Evolutionary conservation across 2,113 vertebrate genomes (phyloP), one percentile per base, ranked within the genome.

Genomic region (Gracilinanus agilis): DNA sequence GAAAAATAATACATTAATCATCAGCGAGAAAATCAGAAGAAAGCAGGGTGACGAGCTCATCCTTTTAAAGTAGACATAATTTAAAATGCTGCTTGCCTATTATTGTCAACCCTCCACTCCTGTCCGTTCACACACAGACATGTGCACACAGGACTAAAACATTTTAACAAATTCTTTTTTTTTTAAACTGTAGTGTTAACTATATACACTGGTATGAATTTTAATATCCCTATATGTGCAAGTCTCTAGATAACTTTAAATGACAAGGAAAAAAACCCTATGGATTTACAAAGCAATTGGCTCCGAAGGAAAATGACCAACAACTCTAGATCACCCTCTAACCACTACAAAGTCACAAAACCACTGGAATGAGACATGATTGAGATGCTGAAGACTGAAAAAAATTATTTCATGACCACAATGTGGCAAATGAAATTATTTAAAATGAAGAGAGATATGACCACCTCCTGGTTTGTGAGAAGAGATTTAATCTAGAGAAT

Each of bases 401-500:
- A 97, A 89, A 97, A 89, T 23, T 90, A 91, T 93, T 97, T 95
- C 94, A 97, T 94, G 83, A 61, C 44, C 29, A 91, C 29, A 24
- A 23, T 83, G 90, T 90, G 94, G 88, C 94, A 91, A 95, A 67
- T 44, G 2, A 97, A 98, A 97, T 96, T 91, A 94, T 92, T 97
- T 95, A 96, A 97, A 97, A 96, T 90, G 94, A 95, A 94, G 95
- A 94, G 93, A 95, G 96, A 97, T 97, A 97, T 95, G 97, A 56
- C 97, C 97, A 94, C 93, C 97, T 96, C 95, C 92, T 90, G 93
- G 97, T 94, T 97, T 97, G 94, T 88, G 95, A 96, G 94, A 96
- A 93, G 94, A 95, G 95, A 97, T 97, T 97, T 98, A 97, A 96
- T 98, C 97, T 96, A 92, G 91, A 95, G 95, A 93, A 98, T 19